Conservation (phyloP, 2,888 invertebrate genomes). For the Selenia dentaria region DNA sequence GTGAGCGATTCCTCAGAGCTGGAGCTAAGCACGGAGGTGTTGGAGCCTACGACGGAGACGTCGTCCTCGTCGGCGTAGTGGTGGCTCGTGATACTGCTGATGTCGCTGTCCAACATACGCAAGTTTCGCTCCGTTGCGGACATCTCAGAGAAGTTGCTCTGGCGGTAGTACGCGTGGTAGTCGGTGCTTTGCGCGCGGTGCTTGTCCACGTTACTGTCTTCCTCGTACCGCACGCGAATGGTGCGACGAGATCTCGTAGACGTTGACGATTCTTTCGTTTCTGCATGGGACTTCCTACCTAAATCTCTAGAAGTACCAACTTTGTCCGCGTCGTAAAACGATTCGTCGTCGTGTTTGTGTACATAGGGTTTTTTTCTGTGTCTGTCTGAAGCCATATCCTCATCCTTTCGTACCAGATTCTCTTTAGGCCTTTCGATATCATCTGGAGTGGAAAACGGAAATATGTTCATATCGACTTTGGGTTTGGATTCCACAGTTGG, state of each 20-base stretch:
- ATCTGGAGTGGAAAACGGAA: not conserved
- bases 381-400: not conserved
- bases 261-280: not conserved
- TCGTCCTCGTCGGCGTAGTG: not conserved
- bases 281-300: not conserved
- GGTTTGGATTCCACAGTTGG: not conserved
- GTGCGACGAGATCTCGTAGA: not conserved
- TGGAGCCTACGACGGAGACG: not conserved
- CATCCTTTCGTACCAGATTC: too few relatives aligned
- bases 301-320: not conserved
- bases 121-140: not conserved
- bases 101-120: not conserved
- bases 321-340: not conserved
- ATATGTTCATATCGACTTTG: not conserved
- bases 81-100: not conserved
- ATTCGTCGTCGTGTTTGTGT: not conserved
- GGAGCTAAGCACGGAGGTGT: not conserved
- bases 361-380: not conserved
- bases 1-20: not conserved
- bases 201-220: not conserved
- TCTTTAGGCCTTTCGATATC: not conserved
- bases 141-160: not conserved
- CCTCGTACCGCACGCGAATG: slow-evolving; percentile 6
- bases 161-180: not conserved
- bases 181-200: not conserved